A percentile compares a stretch with the other conserved stretches of the same genome.
These are phyloP conservation scores for Misgurnus mizolepis DNA, from an alignment of 2,113 vertebrate genomes.

Conservation along the genomic window DNA sequence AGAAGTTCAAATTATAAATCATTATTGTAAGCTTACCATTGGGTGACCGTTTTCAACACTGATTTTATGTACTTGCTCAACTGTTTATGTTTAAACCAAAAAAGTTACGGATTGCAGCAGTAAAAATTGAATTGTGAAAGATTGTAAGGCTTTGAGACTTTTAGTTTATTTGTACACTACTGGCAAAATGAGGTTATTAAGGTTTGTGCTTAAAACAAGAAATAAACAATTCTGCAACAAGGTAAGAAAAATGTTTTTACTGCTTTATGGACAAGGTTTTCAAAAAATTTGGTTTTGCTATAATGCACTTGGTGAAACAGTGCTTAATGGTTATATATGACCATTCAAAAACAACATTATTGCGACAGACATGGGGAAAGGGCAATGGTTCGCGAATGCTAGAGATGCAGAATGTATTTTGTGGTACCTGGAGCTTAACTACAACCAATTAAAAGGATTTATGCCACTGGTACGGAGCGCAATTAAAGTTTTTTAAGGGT, in stretches of 20 bases:
- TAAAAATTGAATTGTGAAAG: no score
- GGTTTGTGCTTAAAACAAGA: neutral
- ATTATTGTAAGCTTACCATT: no score
- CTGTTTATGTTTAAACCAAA: no score
- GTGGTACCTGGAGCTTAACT: slow-evolving; percentile 8
- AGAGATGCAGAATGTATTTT: slow-evolving; percentile 15
- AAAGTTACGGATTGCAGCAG: no score
- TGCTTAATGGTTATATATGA: neutral
- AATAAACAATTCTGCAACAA: neutral
- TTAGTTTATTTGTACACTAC: no score
- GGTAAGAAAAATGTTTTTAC: neutral
- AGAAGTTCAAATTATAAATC: no score
- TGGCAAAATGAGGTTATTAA: no score
- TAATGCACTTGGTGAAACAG: slow-evolving; percentile 10
- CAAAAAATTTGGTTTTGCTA: neutral
- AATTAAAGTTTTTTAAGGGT: slow-evolving; percentile 13
- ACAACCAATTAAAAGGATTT: slow-evolving; percentile 49
- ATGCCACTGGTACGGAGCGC: slow-evolving; percentile 8
- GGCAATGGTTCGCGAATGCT: neutral
- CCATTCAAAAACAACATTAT: slow-evolving; percentile 14
- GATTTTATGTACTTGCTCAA: no score
- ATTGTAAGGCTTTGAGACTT: no score
- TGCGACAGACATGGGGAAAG: slow-evolving; percentile 10
- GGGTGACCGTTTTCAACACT: no score
- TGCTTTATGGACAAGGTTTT: neutral